Conservation (phyloP, 2,888 invertebrate genomes). For the Nemoura dubitans region DNA sequence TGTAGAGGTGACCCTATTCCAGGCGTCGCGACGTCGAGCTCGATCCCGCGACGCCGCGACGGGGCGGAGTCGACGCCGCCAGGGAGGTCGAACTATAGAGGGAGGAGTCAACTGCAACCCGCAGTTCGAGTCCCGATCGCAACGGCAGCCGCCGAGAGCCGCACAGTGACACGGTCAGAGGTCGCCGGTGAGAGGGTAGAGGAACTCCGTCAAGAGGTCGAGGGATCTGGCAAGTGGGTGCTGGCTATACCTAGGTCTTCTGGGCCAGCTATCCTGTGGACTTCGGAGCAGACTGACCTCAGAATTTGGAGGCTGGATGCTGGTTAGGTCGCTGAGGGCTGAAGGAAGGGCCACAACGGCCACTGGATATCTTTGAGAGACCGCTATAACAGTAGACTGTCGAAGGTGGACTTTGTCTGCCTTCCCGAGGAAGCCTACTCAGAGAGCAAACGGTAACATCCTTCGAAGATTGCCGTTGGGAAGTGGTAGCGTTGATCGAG, state of each 20-base stretch:
- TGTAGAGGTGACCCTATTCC: too few species aligned
- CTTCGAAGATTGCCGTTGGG: not conserved
- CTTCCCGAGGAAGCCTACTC: too few species aligned
- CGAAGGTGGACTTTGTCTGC: too few species aligned
- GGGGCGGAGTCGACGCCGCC: conserved; percentile 7
- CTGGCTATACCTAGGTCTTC: not conserved
- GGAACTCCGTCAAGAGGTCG: not conserved
- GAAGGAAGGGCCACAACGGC: too few species aligned
- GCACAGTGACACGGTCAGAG: not conserved
- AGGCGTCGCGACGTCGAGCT: not conserved
- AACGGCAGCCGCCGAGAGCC: not conserved
- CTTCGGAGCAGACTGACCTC: too few species aligned
- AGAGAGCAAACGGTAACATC: too few species aligned
- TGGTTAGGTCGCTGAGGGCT: too few species aligned
- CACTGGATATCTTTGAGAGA: too few species aligned
- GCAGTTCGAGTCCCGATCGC: not conserved
- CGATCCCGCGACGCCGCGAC: not conserved
- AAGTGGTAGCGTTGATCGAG: not conserved
- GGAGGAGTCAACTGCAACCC: not conserved
- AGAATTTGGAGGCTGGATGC: too few species aligned
- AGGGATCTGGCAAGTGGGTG: not conserved
- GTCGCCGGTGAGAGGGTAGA: not conserved
- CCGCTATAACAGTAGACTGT: too few species aligned
- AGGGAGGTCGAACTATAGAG: conserved; percentile 8
- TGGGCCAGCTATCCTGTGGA: too few species aligned